Base-by-base conservation (phyloP, 35 echinoderm and acorn worm species). In the Chiridota heheva region DNA sequence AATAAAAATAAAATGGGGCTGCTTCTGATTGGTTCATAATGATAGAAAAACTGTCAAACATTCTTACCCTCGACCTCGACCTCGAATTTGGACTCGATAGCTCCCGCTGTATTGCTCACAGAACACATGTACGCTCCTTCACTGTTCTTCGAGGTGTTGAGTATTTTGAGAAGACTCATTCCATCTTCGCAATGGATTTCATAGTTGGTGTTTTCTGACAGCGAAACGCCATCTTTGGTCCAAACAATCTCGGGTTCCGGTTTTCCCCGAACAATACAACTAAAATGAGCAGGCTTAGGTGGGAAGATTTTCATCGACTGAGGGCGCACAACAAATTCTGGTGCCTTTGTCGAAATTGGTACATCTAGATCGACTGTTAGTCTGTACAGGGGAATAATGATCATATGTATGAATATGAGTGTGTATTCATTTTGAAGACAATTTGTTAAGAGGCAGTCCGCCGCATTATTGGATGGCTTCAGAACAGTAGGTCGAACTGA, bases 111-210 rank as follows among this genome's bases (percentile, higher is more conserved):
- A 51, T 91, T 98, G 15, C 37, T 83, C 13, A 89, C 95, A 46
- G 88, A 85, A 7, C 91, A 74, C 24, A 80, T 83, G 58, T 98
- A 98, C 40, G 88, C 87, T 0, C 81, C 95, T 30, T 88, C 95
- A 43, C 92, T 89, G 38, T 88, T 76, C 39, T 85, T 76, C 1
- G 43, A 57, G 20, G 85, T 78, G 22, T 87, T 81, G 36, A 60
- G 73, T 42, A 98, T 85, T 31, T 86, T 91, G 6, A 98, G 62
- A 20, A 85, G 86, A 61, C 72, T 91, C 58, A 63, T 69, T 32
- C 95, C 95, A 78, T 89, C 84, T 58, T 86, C 85, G 7, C 51
- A 60, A 20, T 78, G 75, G 29, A 78, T 78, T 20, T 91, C 83
- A 36, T 65, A 84, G n/a, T 81, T 46, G 35, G 40, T 22, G 68